Base-by-base conservation (phyloP, 1,140 invertebrate genomes). In the Saxidomus purpurata region DNA sequence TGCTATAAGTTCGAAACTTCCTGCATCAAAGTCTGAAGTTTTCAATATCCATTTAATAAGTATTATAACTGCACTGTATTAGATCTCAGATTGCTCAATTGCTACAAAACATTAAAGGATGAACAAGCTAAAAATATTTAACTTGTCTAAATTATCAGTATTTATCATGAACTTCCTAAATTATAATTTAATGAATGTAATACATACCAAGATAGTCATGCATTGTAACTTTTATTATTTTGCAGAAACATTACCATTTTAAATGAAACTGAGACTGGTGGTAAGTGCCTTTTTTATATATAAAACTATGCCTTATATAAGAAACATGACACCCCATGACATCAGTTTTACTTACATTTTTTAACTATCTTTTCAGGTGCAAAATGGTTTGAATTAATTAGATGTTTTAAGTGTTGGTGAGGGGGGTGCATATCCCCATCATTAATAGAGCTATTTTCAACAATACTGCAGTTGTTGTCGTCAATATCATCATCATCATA, bases 111-210 rank as follows among this genome's bases (percentile, higher is more conserved):
- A n/a, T n/a, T n/a, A n/a, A n/a, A n/a, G n/a, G n/a, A n/a, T n/a
- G n/a, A n/a, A n/a, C n/a, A n/a, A n/a, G n/a, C n/a, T n/a, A 43
- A 43, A 43, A 43, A 4, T 43, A 15, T 63, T 63, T 28, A 63
- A 63, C 19, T 63, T 63, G 59, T 63, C 25, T 63, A 63, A 63
- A 63, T 63, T 28, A 63, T 55, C 52, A 55, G n/a, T 55, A 55
- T 22, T 55, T 55, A 55, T 28, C 22, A 15, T 28, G 59, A 63
- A 63, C 59, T 28, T 28, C 19, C 19, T n/a, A 63, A 25, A 63
- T 28, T 25, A 63, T 63, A 63, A 25, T 63, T 63, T 63, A 63
- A 63, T n/a, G 59, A 63, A 28, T 4, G 25, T 63, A 63, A 63
- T n/a, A n/a, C 25, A 63, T 28, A 63, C 59, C 59, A 28, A n/a